A percentile compares a stretch with the other conserved stretches of the same genome.
Evolutionary conservation across 2,113 vertebrate genomes (phyloP).

Genomic region (Aix galericulata): DNA sequence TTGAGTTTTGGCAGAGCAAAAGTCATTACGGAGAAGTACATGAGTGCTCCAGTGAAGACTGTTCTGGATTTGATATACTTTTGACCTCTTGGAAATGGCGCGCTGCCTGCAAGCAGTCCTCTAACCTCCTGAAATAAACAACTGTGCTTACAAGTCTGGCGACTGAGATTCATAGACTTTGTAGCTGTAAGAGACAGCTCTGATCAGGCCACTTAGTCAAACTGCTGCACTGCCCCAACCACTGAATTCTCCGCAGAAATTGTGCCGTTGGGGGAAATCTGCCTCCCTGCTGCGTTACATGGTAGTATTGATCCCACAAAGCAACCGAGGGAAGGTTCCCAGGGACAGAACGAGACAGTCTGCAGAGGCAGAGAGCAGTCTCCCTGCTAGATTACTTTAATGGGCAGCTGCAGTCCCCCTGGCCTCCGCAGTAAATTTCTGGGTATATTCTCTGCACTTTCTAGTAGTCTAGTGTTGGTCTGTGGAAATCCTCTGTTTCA

Average conservation of each 20-base stretch:
- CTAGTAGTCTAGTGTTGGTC: background rate
- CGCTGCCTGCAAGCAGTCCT: background rate
- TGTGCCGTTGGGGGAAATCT: background rate
- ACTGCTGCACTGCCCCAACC: background rate
- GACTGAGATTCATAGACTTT: background rate
- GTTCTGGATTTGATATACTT: conserved; percentile 5
- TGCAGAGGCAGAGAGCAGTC: background rate
- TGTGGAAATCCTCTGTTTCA: background rate
- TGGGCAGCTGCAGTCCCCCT: background rate
- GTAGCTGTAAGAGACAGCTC: background rate
- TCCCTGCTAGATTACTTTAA: background rate
- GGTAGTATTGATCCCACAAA: background rate
- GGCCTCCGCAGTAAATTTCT: background rate
- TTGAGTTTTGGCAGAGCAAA: background rate
- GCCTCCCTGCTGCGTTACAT: background rate
- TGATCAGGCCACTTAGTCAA: background rate
- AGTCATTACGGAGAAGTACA: background rate
- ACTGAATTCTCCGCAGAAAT: background rate
- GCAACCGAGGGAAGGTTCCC: background rate
- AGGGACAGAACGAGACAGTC: background rate
- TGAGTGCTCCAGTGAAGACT: accelerated
- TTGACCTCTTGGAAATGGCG: background rate
- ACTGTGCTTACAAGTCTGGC: background rate
- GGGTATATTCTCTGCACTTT: background rate
- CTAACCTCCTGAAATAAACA: background rate